These are phyloP conservation scores for Campaea margaritaria DNA, from an alignment of 2,888 invertebrate species.

Conservation along the genomic window DNA sequence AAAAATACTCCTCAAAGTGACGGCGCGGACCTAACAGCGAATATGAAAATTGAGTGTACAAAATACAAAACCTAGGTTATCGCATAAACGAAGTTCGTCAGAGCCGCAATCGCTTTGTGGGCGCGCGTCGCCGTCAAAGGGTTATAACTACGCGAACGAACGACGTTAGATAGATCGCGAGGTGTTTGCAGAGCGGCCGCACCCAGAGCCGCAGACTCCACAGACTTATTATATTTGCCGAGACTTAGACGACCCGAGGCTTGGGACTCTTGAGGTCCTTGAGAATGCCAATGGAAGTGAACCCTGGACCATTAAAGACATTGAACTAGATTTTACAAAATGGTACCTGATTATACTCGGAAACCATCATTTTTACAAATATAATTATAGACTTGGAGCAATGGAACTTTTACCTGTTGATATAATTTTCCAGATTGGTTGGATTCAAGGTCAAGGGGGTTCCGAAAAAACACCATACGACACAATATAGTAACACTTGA, in stretches of 20 bases:
- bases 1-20: conserved; percentile 48
- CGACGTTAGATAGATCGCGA: conserved; percentile 52
- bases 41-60: conserved; percentile 45
- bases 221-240: conserved; percentile 71
- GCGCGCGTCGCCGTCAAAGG: conserved; percentile 53
- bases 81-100: conserved; percentile 56
- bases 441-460: not conserved
- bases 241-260: conserved; percentile 26
- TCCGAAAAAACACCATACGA: not conserved
- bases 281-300: conserved; percentile 7
- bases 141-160: conserved; percentile 30
- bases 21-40: conserved; percentile 42
- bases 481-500: not conserved
- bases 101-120: conserved; percentile 52
- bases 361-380: too few species aligned
- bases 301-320: too few species aligned
- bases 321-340: too few species aligned
- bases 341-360: too few species aligned
- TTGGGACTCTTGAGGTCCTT: conserved; percentile 9
- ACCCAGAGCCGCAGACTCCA: conserved; percentile 48
- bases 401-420: too few species aligned
- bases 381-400: too few species aligned
- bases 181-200: conserved; percentile 13
- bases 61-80: conserved; percentile 54
- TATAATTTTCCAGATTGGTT: too few species aligned